phyloP scores from a whole-genome alignment of 1,140 invertebrate genomes.

The Hirudo medicinalis region DNA sequence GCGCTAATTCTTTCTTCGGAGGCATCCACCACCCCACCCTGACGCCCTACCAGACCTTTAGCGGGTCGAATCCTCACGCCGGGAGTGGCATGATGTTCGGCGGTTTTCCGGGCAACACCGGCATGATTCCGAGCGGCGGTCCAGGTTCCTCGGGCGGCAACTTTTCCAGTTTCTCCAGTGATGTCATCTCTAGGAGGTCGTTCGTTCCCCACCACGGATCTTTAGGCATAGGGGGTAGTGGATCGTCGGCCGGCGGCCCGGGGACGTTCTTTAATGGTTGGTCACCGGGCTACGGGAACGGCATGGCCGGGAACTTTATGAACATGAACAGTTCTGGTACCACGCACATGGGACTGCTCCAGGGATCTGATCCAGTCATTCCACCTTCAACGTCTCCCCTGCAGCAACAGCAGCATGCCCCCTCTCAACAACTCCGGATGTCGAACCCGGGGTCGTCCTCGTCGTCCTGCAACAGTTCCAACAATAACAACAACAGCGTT shows the following conservation, averaged over 20 bases:
- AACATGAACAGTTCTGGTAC: neutral
- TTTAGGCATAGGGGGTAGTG: neutral
- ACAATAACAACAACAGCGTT: neutral
- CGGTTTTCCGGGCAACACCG: neutral
- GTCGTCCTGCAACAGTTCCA: neutral
- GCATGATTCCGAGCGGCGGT: neutral
- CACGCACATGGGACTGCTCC: neutral
- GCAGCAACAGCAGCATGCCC: neutral
- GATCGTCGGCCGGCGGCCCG: neutral
- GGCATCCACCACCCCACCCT: neutral
- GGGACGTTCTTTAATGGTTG: neutral
- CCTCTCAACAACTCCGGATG: neutral
- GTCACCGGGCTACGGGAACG: neutral
- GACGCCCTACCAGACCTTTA: neutral
- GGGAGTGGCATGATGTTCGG: neutral
- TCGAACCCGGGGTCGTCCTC: neutral
- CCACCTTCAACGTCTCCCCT: neutral
- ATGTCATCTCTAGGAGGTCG: neutral
- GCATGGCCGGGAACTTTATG: neutral
- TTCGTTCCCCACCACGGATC: neutral
- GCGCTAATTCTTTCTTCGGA: slow-evolving; percentile 8
- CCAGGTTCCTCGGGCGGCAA: neutral
- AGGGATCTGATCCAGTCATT: neutral
- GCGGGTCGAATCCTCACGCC: neutral
- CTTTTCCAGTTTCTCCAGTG: neutral